Evolutionary conservation across 2,888 invertebrate species (phyloP).

Genomic region (Thymelicus acteon): DNA sequence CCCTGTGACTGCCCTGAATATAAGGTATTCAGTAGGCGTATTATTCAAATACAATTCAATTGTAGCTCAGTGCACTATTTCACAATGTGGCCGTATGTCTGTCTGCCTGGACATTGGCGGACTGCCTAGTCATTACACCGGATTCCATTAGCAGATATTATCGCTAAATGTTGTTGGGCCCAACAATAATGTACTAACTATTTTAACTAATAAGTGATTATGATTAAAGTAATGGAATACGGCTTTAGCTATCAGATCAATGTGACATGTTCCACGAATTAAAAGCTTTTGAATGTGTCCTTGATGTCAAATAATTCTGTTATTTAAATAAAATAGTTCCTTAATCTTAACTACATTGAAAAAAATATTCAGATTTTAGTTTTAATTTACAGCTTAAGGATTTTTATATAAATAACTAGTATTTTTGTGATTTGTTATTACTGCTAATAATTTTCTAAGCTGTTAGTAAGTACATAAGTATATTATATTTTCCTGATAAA

Average conservation of each 20-base stretch:
- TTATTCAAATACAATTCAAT: constrained; percentile 9
- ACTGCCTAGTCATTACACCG: not conserved
- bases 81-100: not conserved
- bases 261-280: not conserved
- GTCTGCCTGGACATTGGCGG: not conserved
- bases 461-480: too few species aligned
- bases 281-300: too few species aligned
- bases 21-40: constrained; percentile 6
- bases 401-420: too few species aligned
- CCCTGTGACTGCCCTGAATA: not conserved
- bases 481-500: too few species aligned
- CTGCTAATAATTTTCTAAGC: too few species aligned
- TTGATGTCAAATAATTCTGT: too few species aligned
- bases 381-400: too few species aligned
- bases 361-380: too few species aligned
- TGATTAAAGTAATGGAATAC: not conserved
- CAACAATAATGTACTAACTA: not conserved
- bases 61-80: not conserved
- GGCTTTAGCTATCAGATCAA: constrained; percentile 2
- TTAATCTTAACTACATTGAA: too few species aligned
- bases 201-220: not conserved
- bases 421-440: too few species aligned
- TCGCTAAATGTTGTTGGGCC: not conserved
- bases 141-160: constrained; percentile 2
- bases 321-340: too few species aligned